Evolutionary conservation across 1,140 invertebrate species (phyloP).

Genomic region (Scaptomyza graminum): DNA sequence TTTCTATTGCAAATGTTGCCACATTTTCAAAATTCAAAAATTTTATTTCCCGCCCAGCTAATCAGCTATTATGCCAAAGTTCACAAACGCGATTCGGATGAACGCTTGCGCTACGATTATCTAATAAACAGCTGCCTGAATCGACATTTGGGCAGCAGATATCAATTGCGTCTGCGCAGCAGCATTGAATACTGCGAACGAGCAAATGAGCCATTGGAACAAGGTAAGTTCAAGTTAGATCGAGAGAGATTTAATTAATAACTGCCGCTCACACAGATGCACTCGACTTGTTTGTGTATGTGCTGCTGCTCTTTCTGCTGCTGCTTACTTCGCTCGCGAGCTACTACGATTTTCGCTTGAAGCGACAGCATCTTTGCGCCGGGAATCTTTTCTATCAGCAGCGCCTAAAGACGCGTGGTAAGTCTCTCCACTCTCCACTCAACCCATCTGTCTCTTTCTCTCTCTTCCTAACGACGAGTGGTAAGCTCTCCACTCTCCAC

Average conservation of each 20-base stretch:
- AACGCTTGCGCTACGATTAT: conserved; percentile 51
- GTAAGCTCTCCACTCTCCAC: conserved; percentile 18
- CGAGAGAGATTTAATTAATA: neutral
- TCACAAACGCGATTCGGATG: conserved; percentile 47
- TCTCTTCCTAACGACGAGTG: neutral
- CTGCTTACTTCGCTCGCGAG: conserved; percentile 50
- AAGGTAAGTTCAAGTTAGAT: conserved; percentile 53
- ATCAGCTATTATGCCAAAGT: conserved; percentile 54
- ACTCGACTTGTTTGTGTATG: conserved; percentile 46
- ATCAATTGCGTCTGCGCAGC: conserved; percentile 50
- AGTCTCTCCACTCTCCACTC: neutral
- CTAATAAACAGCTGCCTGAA: conserved; percentile 71
- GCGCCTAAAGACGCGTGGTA: conserved; percentile 24
- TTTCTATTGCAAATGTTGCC: too few species aligned
- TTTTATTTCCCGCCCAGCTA: conserved; percentile 40
- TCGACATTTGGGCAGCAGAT: conserved; percentile 52
- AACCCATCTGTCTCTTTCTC: neutral
- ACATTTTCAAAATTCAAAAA: too few species aligned
- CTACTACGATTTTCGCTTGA: conserved; percentile 56
- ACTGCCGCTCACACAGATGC: conserved; percentile 32
- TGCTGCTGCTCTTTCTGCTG: conserved; percentile 40
- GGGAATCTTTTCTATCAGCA: conserved; percentile 56
- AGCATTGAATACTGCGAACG: conserved; percentile 72
- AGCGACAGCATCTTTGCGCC: neutral
- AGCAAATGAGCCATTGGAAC: conserved; percentile 31